Evolutionary conservation across 2,113 vertebrate species (phyloP), one percentile per base, ranked within the genome.

Genomic region (Ariopsis seemanni): DNA sequence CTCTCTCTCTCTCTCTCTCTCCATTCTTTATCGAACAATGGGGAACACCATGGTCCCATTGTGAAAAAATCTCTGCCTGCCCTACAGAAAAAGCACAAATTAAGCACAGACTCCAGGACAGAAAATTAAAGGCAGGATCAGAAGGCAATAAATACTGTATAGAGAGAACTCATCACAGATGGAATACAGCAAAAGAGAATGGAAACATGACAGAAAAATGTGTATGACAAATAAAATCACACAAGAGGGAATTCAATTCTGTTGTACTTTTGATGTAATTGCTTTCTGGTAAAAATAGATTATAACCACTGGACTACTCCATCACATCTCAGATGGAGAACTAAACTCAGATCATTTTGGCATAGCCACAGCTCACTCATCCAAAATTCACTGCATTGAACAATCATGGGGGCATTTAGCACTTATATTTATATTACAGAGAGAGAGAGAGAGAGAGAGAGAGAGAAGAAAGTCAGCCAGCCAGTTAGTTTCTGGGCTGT

Each of bases 361-460:
- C 84, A 85, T 25, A 75, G n/a, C 48, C 57, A 77, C 22, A 63
- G 48, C 25, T 78, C 60, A 77, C n/a, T 65, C 50, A 48, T 86
- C 50, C 71, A 85, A 85, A 85, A 30, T 42, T 86, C 74, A 78
- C 42, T 85, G 42, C 57, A 78, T 53, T 85, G 34, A 71, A 75
- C 20, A 85, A 55, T 57, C 22, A 84, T 72, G 83, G 75, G 83
- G 30, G 63, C 67, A n/a, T 48, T 52, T 50, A 71, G 50, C 67
- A 17, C 50, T 52, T 50, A 71, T 30, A 58, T 72, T 72, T 72
- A 71, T 72, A 57, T 27, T 52, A 69, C 30, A 30, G 25, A 65
- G 63, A 65, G 63, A 69, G 65, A 67, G 60, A 63, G 22, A 69
- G 62, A 83, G 82, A 52, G 17, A 63, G 82, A 67, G 78, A 80